Conservation (phyloP, 92 coral and sea anemone species). For the Epizoanthus rinbou region DNA sequence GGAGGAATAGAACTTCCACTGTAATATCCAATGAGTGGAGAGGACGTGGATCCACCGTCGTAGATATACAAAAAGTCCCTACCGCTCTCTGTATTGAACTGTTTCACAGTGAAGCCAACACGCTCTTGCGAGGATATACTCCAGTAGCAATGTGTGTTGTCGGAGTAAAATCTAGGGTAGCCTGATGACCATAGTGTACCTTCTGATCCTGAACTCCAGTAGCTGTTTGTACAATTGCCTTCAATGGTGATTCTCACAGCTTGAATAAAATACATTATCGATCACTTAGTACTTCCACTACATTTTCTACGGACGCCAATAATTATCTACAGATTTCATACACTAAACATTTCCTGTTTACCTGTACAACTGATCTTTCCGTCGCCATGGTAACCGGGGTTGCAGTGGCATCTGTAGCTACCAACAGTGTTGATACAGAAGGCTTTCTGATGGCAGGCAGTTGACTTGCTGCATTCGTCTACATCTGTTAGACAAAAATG, state of each 20-base stretch:
- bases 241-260: neutral
- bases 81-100: neutral
- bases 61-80: neutral
- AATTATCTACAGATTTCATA: no score
- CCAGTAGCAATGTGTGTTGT: neutral
- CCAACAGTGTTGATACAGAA: no score
- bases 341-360: no score
- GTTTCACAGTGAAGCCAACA: neutral
- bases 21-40: slow-evolving; percentile 3
- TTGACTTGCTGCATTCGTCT: no score
- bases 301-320: no score
- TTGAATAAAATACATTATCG: no score
- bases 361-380: no score
- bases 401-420: no score
- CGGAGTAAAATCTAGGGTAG: neutral
- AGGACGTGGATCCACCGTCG: neutral
- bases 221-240: neutral
- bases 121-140: neutral
- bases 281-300: no score
- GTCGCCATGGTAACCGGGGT: no score
- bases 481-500: no score
- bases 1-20: neutral
- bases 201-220: neutral
- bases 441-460: no score
- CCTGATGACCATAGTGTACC: neutral